Percentiles rank a stretch among this genome's conserved stretches.
phyloP scores from a whole-genome alignment of 2,888 invertebrate genomes.

The Hypercompe scribonia region DNA sequence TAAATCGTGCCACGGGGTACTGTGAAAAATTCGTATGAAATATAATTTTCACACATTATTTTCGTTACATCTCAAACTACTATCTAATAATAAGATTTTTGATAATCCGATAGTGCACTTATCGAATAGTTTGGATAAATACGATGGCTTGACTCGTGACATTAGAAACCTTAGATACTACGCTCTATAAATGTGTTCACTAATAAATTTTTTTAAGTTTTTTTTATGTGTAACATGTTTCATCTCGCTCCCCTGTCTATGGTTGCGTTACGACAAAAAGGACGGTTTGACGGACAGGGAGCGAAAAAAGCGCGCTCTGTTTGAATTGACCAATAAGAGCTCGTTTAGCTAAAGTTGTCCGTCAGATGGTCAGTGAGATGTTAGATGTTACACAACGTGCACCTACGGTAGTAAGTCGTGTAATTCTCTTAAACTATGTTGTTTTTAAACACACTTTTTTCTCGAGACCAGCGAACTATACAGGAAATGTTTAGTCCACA shows the following conservation, averaged over 20 bases:
- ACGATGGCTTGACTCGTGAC: constrained; percentile 51
- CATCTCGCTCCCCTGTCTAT: background rate
- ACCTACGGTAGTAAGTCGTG: background rate
- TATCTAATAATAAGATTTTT: constrained; percentile 50
- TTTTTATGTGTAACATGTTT: background rate
- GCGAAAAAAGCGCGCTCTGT: background rate
- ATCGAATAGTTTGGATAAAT: constrained; percentile 63
- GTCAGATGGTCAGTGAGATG: background rate
- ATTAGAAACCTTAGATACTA: constrained; percentile 43
- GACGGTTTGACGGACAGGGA: background rate
- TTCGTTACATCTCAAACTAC: constrained; percentile 23
- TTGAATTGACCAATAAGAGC: background rate
- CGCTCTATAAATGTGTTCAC: constrained; percentile 47
- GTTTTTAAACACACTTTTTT: background rate
- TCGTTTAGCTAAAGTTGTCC: background rate
- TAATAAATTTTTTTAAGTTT: constrained; percentile 35
- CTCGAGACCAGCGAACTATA: too few species aligned
- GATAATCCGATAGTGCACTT: constrained; percentile 78
- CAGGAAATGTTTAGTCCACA: too few species aligned
- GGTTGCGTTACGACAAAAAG: background rate
- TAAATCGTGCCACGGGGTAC: too few species aligned
- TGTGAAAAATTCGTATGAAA: too few species aligned
- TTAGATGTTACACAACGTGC: background rate
- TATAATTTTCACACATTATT: too few species aligned
- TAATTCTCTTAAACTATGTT: background rate